phyloP scores from a whole-genome alignment of 2,113 vertebrate species.

The Mus pahari region DNA sequence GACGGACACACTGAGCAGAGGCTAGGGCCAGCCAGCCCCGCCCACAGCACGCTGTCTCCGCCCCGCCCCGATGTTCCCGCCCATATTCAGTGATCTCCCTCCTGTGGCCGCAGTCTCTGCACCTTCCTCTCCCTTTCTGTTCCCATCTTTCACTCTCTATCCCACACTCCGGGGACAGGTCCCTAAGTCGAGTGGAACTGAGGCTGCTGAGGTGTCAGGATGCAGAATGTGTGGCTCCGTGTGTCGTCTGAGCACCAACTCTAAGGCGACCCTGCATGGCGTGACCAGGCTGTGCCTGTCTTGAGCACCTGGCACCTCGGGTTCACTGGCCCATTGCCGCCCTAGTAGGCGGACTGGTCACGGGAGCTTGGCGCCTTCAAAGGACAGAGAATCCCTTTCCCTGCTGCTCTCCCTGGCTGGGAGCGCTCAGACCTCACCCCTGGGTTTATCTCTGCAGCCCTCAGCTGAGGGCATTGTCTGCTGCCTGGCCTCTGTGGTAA shows the following conservation, averaged over 20 bases:
- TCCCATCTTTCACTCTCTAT: neutral
- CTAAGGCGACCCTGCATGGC: neutral
- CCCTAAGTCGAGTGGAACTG: too few species aligned
- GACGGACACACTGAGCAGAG: neutral
- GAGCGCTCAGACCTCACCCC: neutral
- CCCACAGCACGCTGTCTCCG: neutral
- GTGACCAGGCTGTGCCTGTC: neutral
- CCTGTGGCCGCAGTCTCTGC: too few species aligned
- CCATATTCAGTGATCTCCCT: neutral
- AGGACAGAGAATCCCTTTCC: constrained; percentile 1
- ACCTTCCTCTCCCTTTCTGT: neutral
- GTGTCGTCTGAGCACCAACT: neutral
- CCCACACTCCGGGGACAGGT: neutral
- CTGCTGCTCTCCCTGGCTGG: neutral
- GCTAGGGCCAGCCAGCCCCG: neutral
- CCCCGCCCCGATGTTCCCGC: neutral
- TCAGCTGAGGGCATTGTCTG: neutral
- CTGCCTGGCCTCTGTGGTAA: neutral
- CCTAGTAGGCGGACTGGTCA: constrained; percentile 16
- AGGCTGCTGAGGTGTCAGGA: neutral
- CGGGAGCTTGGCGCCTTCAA: neutral
- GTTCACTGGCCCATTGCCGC: neutral
- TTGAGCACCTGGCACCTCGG: neutral
- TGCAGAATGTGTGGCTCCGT: neutral
- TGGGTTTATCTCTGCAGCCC: neutral